phyloP scores from a whole-genome alignment of 2,888 invertebrate genomes.

The Conistra vaccinii region DNA sequence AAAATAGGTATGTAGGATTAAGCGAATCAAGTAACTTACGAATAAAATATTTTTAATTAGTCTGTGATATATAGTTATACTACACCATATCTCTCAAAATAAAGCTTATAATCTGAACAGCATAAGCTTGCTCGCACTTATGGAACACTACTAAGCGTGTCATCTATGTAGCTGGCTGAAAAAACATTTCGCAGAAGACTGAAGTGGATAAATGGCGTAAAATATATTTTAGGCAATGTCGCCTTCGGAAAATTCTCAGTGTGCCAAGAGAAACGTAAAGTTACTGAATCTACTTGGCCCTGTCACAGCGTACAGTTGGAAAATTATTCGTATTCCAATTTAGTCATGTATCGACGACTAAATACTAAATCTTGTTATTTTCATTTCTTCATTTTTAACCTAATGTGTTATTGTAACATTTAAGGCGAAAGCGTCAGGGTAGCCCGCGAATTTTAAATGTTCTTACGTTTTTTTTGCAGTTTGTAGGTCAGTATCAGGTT shows the following conservation, averaged over 20 bases:
- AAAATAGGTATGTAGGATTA: too few relatives aligned
- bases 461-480: too few relatives aligned
- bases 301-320: not conserved
- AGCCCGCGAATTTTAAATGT: too few relatives aligned
- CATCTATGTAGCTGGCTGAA: not conserved
- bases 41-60: too few relatives aligned
- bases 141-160: not conserved
- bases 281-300: not conserved
- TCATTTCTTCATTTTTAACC: too few relatives aligned
- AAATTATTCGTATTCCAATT: not conserved
- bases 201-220: conserved; percentile 6
- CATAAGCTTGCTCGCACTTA: not conserved
- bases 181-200: conserved; percentile 5
- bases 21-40: too few relatives aligned
- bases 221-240: not conserved
- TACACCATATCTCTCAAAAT: not conserved
- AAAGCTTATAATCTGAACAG: not conserved
- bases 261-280: not conserved
- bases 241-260: not conserved
- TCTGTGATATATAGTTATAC: too few relatives aligned
- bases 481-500: too few relatives aligned
- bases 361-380: not conserved
- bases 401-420: too few relatives aligned
- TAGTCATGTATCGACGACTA: not conserved
- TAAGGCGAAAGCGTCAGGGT: too few relatives aligned